Base-by-base conservation (phyloP, 2,113 vertebrate species). In the Caranx ignobilis region DNA sequence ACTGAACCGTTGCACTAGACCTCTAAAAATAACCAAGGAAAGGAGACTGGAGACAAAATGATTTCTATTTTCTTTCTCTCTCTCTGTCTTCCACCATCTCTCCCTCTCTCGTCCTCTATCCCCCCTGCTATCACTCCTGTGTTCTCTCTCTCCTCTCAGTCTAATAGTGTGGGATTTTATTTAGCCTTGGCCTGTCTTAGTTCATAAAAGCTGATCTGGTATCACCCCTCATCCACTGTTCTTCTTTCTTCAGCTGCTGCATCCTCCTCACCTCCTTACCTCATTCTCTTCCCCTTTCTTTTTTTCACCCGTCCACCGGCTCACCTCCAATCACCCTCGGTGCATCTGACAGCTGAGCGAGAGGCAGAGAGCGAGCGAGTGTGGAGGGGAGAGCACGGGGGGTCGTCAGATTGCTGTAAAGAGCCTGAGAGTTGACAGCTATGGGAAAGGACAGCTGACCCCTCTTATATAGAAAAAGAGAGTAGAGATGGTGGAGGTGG, bases 371-470 rank as follows among this genome's bases (percentile, higher is more conserved):
- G 34, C 62, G 72, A 21, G 35, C 6, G 34, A 55, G 18, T 2
- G 45, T 7, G 35, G 57, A 63, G 55, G 55, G 72, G 43, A 47
- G 15, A 47, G 71, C 59, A 54, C 10, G 37, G 75, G 87, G 71
- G 81, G 70, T 76, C 63, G 39, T 79, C 71, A 76, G 72, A 56
- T 66, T 74, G 75, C 77, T 87, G 84, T 80, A 84, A 82, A 79
- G 81, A 72, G 79, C 71, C 72, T n/a, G 52, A 66, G 65, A 77
- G 75, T 79, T 89, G 84, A 89, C 82, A 87, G 79, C 82, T 67
- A 85, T 83, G 76, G 73, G 69, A 87, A 80, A 89, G 73, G 82
- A 89, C 88, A 85, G 82, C 82, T 83, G 85, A 85, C 79, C 85
- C 79, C 76, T 83, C 79, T 79, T 84, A 82, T 78, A 52, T 10